phyloP scores from a whole-genome alignment of 2,113 vertebrate genomes.

The Chloebia gouldiae region DNA sequence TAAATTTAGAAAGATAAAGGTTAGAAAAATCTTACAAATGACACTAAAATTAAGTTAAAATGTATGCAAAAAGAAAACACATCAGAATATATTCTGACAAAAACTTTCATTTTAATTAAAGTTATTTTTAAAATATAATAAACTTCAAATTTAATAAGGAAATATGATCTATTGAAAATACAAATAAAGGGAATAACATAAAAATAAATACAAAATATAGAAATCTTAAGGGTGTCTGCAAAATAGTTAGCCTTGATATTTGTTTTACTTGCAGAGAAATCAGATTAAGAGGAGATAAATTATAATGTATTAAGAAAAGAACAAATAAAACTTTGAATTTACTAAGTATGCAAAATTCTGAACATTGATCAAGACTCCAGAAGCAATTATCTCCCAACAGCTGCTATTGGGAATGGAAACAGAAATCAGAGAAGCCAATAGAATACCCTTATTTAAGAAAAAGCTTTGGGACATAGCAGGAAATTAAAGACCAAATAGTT shows the following conservation, averaged over 20 bases:
- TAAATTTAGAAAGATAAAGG: neutral
- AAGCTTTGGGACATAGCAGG: neutral
- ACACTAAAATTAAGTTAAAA: neutral
- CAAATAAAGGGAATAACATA: neutral
- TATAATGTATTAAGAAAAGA: neutral
- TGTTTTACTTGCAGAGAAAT: neutral
- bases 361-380: neutral
- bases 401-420: neutral
- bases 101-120: neutral
- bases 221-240: neutral
- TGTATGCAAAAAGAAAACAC: neutral
- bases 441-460: neutral
- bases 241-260: neutral
- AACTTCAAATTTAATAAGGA: neutral
- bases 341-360: neutral
- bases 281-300: neutral
- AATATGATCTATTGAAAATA: neutral
- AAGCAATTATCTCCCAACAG: neutral
- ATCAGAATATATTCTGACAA: neutral
- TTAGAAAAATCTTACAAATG: neutral
- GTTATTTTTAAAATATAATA: neutral
- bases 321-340: neutral
- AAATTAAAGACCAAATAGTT: slow-evolving; percentile 19
- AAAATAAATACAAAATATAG: neutral
- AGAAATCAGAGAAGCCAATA: neutral